Evolutionary conservation across 2,113 vertebrate genomes (phyloP).

Genomic region (Actenoides hombroni): DNA sequence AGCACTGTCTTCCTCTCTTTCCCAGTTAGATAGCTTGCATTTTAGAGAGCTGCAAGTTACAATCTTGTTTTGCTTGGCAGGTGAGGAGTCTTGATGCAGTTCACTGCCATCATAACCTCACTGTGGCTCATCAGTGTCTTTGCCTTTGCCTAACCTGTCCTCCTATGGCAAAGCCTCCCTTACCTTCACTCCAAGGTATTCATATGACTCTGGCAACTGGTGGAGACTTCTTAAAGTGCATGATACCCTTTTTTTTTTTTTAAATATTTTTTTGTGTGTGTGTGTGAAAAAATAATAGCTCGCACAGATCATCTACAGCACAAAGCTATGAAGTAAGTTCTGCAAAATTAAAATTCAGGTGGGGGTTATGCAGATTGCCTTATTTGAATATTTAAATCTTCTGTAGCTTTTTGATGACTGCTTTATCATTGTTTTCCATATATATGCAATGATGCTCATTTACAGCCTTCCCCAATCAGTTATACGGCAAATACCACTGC

Average conservation of each 20-base stretch:
- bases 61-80: not conserved
- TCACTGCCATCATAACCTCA: not conserved
- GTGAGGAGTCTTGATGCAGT: not conserved
- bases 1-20: not conserved
- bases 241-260: not conserved
- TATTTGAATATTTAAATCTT: slow-evolving; percentile 70
- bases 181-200: not conserved
- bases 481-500: slow-evolving; percentile 61
- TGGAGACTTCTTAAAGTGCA: not conserved
- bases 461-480: slow-evolving; percentile 66
- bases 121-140: not conserved
- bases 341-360: slow-evolving; percentile 64
- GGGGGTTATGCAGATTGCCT: slow-evolving; percentile 50
- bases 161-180: not conserved
- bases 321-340: slow-evolving; percentile 31
- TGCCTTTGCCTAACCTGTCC: not conserved
- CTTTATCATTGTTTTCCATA: slow-evolving; percentile 66
- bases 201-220: not conserved
- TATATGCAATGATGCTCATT: slow-evolving; percentile 58
- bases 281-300: not conserved
- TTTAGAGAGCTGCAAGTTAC: not conserved
- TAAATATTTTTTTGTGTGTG: no score
- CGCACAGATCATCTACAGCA: not conserved
- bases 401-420: slow-evolving; percentile 68
- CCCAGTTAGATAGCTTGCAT: not conserved